phyloP scores from a whole-genome alignment of 1,140 invertebrate species.

The Yoshiicerus persimilis region DNA sequence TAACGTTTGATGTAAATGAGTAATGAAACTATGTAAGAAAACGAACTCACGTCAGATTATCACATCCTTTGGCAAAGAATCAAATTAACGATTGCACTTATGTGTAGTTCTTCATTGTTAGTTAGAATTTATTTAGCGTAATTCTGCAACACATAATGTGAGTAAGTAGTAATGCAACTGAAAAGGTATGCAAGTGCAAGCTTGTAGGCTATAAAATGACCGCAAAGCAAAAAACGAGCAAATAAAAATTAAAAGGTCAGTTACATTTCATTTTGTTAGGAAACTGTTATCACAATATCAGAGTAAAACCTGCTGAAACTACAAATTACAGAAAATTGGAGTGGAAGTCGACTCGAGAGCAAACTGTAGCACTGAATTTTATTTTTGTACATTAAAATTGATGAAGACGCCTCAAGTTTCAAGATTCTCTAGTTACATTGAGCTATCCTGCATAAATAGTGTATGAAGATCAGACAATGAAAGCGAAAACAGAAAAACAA shows the following conservation, averaged over 20 bases:
- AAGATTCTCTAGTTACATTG: too few relatives aligned
- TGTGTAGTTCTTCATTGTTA: background rate
- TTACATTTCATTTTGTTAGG: background rate
- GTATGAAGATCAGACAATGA: background rate
- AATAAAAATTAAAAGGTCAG: background rate
- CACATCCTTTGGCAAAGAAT: background rate
- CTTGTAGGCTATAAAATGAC: background rate
- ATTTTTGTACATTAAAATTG: too few relatives aligned
- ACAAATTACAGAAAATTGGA: background rate
- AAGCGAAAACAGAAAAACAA: background rate
- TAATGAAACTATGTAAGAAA: background rate
- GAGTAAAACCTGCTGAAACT: background rate
- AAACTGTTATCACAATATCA: background rate
- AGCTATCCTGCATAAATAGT: too few relatives aligned
- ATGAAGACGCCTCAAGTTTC: too few relatives aligned
- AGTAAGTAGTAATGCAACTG: background rate
- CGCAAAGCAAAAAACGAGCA: background rate
- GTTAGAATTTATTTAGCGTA: background rate
- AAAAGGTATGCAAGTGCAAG: background rate
- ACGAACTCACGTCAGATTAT: background rate
- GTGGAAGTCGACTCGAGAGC: too few relatives aligned
- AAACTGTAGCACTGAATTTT: too few relatives aligned
- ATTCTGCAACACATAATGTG: background rate
- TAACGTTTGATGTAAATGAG: background rate
- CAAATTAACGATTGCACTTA: background rate